These are phyloP conservation scores for Paradoxurus hermaphroditus DNA, from an alignment of 2,113 vertebrate species.

Conservation along the genomic window DNA sequence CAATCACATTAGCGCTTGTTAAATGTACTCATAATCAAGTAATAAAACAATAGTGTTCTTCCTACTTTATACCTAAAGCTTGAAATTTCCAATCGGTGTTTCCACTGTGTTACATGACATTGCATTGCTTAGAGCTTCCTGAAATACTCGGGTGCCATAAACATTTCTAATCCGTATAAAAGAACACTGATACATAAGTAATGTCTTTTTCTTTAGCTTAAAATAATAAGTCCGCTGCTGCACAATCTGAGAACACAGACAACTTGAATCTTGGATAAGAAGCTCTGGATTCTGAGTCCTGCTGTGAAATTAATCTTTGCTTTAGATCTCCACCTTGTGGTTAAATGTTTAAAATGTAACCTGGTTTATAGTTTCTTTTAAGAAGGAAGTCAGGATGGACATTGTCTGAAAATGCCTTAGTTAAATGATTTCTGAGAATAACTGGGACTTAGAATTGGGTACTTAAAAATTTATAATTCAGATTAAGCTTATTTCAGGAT, in stretches of 20 bases:
- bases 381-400: not conserved
- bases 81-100: not conserved
- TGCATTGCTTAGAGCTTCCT: not conserved
- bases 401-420: not conserved
- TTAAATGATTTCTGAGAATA: not conserved
- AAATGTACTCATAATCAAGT: not conserved
- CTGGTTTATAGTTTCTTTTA: not conserved
- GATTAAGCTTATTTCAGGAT: not conserved
- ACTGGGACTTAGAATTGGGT: not conserved
- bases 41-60: not conserved
- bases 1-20: not conserved
- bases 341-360: conserved; percentile 10
- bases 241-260: not conserved
- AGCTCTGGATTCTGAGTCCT: not conserved
- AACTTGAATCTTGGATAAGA: not conserved
- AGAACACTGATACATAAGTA: not conserved
- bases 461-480: not conserved
- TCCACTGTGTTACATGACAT: not conserved
- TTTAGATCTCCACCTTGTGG: conserved; percentile 81
- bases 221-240: not conserved
- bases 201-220: not conserved
- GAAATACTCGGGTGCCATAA: rapidly evolving
- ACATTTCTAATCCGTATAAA: not conserved
- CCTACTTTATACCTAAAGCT: not conserved
- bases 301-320: conserved; percentile 48